Evolutionary conservation across 2,888 invertebrate species (phyloP).

Genomic region (Leptopilina myrica): DNA sequence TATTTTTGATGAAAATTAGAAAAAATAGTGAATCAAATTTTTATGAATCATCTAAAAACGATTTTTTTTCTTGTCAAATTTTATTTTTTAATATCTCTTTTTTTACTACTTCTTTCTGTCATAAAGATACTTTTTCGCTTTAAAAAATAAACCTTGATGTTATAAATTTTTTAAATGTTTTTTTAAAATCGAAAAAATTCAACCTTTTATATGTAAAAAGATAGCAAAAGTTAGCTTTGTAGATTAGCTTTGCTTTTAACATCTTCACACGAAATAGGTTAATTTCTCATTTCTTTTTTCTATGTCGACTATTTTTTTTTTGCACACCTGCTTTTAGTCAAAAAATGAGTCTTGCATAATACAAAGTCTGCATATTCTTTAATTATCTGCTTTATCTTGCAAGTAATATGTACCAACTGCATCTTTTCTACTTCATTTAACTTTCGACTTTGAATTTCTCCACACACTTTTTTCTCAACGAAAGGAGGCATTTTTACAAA

Average conservation of each 20-base stretch:
- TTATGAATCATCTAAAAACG: too few species aligned
- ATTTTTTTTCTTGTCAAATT: too few species aligned
- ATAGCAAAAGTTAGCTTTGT: not conserved
- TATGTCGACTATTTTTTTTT: constrained; percentile 55
- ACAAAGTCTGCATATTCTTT: constrained; percentile 16
- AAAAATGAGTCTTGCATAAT: constrained; percentile 57
- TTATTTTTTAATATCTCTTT: too few species aligned
- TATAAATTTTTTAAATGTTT: too few species aligned
- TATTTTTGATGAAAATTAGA: too few species aligned
- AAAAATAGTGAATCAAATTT: too few species aligned
- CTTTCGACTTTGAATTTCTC: not conserved
- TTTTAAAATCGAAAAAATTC: not conserved
- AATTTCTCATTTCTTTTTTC: constrained; percentile 65
- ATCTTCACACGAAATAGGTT: constrained; percentile 58
- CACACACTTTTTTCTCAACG: not conserved
- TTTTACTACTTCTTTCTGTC: too few species aligned
- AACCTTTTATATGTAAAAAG: not conserved
- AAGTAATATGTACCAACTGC: not conserved
- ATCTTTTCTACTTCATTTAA: not conserved
- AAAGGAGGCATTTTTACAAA: too few species aligned
- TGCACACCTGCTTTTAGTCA: not conserved
- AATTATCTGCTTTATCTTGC: constrained; percentile 7
- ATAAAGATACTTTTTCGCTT: too few species aligned
- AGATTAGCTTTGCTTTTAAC: constrained; percentile 50
- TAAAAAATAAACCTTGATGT: too few species aligned